Evolutionary conservation across 2,888 invertebrate species (phyloP), one percentile per base, ranked within the genome.

Genomic region (Eudemis profundana): DNA sequence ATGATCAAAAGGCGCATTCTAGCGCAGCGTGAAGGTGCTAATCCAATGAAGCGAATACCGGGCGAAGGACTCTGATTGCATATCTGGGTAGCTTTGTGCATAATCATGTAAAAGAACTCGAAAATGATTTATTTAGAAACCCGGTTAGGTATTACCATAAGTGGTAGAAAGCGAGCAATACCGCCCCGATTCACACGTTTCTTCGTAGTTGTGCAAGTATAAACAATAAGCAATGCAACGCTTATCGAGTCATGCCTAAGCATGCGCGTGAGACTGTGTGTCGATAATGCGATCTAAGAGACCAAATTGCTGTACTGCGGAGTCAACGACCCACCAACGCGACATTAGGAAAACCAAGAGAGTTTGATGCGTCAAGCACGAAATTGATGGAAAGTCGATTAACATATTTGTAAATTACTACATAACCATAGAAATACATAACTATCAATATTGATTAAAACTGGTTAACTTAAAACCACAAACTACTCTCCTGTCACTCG

Each of bases 261-360:
- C 61, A 29, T 68, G 70, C 72, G 74, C 71, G 73, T 78, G 77
- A 78, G 76, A 79, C 75, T 79, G 78, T 76, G 73, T 70, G 77
- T 69, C 78, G 81, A 82, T 81, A 80, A 72, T 71, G 76, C 76
- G 77, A 70, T 69, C 70, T 70, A 70, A 81, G 81, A 81, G 78
- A 78, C 78, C 77, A 78, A 82, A 78, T 84, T 78, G 83, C 84
- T 81, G 75, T 78, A 78, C 75, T 70, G 70, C 74, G 74, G 75
- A 83, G 90, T 89, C 90, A 87, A 85, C 81, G 88, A 88, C 89
- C 90, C 76, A 75, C 77, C 68, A 68, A 74, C 70, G 73, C 78
- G 75, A 76, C 60, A 81, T 83, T 86, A 85, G 83, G 83, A 85
- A 86, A 84, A 84, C 79, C 68, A 38, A 21, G 38, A n/a, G n/a